Base-by-base conservation (phyloP, 1,140 invertebrate species). In the Argopecten irradians region DNA sequence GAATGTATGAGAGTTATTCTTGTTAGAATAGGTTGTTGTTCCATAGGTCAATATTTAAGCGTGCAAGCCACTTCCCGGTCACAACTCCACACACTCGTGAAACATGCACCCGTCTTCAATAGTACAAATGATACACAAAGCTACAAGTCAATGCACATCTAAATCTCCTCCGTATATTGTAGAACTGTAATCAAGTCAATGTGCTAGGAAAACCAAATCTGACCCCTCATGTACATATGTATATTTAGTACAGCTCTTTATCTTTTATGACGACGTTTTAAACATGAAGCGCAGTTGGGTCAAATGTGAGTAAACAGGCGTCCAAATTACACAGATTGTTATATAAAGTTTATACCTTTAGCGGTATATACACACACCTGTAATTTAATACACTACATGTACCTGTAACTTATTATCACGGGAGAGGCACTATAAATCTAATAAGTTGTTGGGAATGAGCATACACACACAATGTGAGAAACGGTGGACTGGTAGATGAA, bases 241-340 rank as follows among this genome's bases (percentile, higher is more conserved):
- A 71, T 71, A 71, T 71, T 5, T 71, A 71, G 55, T 71, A 71
- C 55, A 71, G 22, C 55, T 71, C 55, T 71, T 71, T 71, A 71
- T 71, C 22, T 28, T 71, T 28, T 71, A 71, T 71, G 55, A 71
- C 22, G 55, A 71, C 22, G 55, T n/a, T 71, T 71, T 71, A 71
- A 71, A 71, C 55, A 71, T 71, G 55, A 71, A 71, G 55, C 55
- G 55, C 55, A 28, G 55, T 71, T 71, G 28, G 55, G 55, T 71
- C 55, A 71, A 71, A 71, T 71, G 55, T 71, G 55, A 71, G 55
- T 71, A 71, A 71, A 71, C 55, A 71, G 55, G 55, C 55, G n/a
- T 71, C 55, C 55, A 71, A 71, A 28, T 71, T n/a, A 16, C 55
- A 28, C 28, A 11, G n/a, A 71, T 71, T 71, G 55, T 71, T 71